Base-by-base conservation (phyloP, 2,113 vertebrate genomes). In the Erythrolamprus reginae region DNA sequence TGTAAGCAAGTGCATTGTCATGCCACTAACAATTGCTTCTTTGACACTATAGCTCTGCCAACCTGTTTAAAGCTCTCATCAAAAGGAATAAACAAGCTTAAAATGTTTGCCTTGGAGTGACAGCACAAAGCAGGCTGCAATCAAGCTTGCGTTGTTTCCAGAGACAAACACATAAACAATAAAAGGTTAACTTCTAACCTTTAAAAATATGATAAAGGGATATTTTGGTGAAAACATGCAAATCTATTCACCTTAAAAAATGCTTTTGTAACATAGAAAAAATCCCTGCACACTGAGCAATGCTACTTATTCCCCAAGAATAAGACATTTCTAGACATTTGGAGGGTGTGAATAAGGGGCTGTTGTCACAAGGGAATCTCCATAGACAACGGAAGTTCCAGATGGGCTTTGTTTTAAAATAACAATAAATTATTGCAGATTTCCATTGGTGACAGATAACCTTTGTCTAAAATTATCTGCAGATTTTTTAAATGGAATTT, bases 21-120 rank as follows among this genome's bases (percentile, higher is more conserved):
- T 88, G 91, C 93, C 28, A 90, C 33, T 87, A 88, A n/a, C 56
- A 48, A 92, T 82, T 93, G 82, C 89, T 61, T 65, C 82, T 92
- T 93, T 95, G 93, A 94, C 19, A 65, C 19, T 89, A 52, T 24
- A 92, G 89, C 89, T 65, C 53, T 86, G 87, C 23, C 82, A 93
- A 45, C 88, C 86, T 94, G 23, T 86, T 92, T 89, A 93, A 93
- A 93, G 33, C 89, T 91, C 82, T 90, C 94, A 90, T 94, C 91
- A 93, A 90, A 89, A 91, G 0, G 21, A 94, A 90, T 89, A 95
- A 95, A 94, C 82, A 94, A 94, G 23, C 50, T 90, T 86, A 89
- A 70, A 86, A 86, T 88, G 42, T 83, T 93, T 92, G 55, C 48
- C 84, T 90, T 55, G 45, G 91, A 89, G 10, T 93, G 89, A 93